phyloP scores from a whole-genome alignment of 2,797 vertebrate genomes.

The Pogonophryne albipinna region DNA sequence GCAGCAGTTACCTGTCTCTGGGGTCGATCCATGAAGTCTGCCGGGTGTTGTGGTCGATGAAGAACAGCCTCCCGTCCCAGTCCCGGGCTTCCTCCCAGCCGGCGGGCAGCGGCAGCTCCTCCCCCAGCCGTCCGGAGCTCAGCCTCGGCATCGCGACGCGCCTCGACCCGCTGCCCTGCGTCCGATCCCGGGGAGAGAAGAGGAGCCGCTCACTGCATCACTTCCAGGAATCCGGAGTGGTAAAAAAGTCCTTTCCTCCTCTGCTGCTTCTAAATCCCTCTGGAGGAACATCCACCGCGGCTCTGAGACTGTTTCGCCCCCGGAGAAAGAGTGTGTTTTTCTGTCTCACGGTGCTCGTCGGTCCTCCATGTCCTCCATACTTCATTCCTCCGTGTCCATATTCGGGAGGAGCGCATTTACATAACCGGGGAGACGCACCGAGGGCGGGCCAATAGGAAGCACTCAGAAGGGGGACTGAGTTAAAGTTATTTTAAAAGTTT shows the following conservation, averaged over 20 bases:
- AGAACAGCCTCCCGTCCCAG: conserved; percentile 95
- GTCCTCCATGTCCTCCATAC: conserved; percentile 90
- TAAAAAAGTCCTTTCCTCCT: no score
- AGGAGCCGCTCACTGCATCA: conserved; percentile 83
- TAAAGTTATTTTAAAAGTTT: neutral
- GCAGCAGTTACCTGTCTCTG: conserved; percentile 89
- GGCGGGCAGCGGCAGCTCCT: conserved; percentile 95
- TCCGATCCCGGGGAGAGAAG: conserved; percentile 57
- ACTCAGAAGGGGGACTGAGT: neutral
- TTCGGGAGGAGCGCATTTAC: conserved; percentile 84
- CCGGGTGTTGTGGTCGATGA: conserved; percentile 97
- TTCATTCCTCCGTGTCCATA: conserved; percentile 89
- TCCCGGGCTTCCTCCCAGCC: conserved; percentile 98
- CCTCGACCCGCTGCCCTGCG: conserved; percentile 82
- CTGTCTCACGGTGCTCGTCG: conserved; percentile 80
- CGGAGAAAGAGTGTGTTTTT: no score
- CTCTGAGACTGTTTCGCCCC: no score
- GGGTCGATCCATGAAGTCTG: conserved; percentile 98
- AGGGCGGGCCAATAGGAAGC: conserved; percentile 73
- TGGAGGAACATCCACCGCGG: conserved; percentile 74
- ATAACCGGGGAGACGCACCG: conserved; percentile 77
- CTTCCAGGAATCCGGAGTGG: conserved; percentile 21
- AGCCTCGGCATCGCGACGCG: conserved; percentile 91
- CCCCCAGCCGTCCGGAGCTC: conserved; percentile 90
- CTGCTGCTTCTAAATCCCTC: conserved; percentile 27